Percentiles rank a stretch among this genome's conserved stretches.
Evolutionary conservation across 1,140 invertebrate genomes (phyloP).

Genomic region (Drosophila micromelanica): DNA sequence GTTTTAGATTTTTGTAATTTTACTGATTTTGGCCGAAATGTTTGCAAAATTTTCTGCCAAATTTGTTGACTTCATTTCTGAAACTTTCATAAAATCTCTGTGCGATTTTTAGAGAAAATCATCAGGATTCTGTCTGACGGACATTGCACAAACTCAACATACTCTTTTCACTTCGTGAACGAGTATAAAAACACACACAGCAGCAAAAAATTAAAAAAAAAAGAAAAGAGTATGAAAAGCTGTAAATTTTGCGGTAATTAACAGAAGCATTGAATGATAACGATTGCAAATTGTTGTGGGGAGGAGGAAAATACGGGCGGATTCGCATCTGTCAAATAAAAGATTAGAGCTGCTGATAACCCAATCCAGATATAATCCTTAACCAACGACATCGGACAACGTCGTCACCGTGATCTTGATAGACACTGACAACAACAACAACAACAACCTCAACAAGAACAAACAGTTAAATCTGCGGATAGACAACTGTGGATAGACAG

Average conservation of each 20-base stretch:
- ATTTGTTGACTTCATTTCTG: too few relatives aligned
- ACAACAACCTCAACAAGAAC: background rate
- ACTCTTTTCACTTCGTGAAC: too few relatives aligned
- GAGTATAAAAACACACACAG: too few relatives aligned
- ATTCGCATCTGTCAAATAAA: slow-evolving; percentile 13
- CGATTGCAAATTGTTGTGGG: slow-evolving; percentile 19
- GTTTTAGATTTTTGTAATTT: too few relatives aligned
- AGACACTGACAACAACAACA: slow-evolving; percentile 11
- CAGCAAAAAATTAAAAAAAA: background rate
- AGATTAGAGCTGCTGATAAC: slow-evolving; percentile 50
- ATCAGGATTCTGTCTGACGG: too few relatives aligned
- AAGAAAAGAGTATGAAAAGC: background rate
- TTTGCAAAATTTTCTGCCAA: too few relatives aligned
- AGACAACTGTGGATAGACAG: too few relatives aligned
- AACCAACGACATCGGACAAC: slow-evolving; percentile 13
- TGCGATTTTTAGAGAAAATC: too few relatives aligned
- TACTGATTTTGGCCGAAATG: too few relatives aligned
- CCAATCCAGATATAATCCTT: slow-evolving; percentile 54
- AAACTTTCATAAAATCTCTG: too few relatives aligned
- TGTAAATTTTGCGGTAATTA: slow-evolving; percentile 48
- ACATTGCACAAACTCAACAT: too few relatives aligned
- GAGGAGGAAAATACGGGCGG: slow-evolving; percentile 17
- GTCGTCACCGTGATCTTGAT: slow-evolving; percentile 7
- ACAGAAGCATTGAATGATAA: slow-evolving; percentile 56
- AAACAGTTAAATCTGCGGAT: background rate